phyloP scores from a whole-genome alignment of 2,113 vertebrate genomes.

The Panthera tigris region DNA sequence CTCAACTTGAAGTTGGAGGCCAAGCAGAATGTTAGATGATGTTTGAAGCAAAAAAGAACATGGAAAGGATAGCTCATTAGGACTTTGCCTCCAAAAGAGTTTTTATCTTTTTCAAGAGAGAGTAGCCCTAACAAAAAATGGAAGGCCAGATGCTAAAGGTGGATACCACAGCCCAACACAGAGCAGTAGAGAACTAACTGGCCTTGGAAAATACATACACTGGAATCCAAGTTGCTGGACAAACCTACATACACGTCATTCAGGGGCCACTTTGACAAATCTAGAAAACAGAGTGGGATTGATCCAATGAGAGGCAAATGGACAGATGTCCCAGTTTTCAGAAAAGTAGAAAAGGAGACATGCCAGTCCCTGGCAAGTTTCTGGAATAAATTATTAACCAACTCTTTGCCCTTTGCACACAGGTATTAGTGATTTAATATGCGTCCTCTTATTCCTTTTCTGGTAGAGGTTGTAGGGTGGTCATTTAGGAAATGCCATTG shows the following conservation, averaged over 20 bases:
- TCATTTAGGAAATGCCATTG: slow-evolving; percentile 9
- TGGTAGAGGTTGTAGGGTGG: neutral
- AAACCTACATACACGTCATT: neutral
- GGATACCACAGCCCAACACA: neutral
- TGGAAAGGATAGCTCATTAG: neutral
- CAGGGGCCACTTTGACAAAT: neutral
- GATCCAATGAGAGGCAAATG: neutral
- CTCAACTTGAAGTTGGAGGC: neutral
- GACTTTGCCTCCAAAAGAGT: neutral
- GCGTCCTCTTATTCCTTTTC: slow-evolving; percentile 11
- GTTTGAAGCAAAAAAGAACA: neutral
- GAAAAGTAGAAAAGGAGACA: neutral
- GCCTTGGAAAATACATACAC: neutral
- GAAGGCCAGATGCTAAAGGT: neutral
- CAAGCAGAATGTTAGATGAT: neutral
- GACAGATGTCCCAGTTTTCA: neutral
- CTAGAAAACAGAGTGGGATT: neutral
- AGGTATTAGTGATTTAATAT: neutral
- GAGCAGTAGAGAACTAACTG: neutral
- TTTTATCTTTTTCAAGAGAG: neutral
- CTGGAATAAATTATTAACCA: neutral
- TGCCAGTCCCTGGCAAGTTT: neutral
- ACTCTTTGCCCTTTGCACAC: neutral
- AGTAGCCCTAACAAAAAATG: neutral
- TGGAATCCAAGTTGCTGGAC: neutral